Evolutionary conservation across 2,888 invertebrate species (phyloP), one percentile per base, ranked within the genome.

Genomic region (Tetragonisca angustula): DNA sequence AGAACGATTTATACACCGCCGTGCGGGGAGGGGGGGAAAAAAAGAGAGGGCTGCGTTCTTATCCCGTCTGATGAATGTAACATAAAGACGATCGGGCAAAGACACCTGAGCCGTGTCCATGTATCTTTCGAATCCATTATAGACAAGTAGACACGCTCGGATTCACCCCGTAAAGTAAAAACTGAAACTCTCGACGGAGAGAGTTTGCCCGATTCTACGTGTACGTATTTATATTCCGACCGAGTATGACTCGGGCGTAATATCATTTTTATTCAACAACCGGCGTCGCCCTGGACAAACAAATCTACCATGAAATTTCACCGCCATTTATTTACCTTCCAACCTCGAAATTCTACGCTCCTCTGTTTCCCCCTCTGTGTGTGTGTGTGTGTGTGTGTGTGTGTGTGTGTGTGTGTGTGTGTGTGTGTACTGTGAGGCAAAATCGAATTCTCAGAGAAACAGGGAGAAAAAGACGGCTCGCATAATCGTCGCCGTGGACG

Each of bases 51-150:
- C 2, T 17, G n/a, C n/a, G 4, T 36, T n/a, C 36, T 70, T 36
- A n/a, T 56, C 21, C 21, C 2, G 11, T 36, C 61, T 61, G 72
- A 61, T 72, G 49, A 72, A 72, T 72, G 49, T 72, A 32, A 59
- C 49, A 61, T 27, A 61, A 49, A 27, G 21, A 24, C 24, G 49
- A 61, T 72, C 72, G 27, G 24, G 49, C 49, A 49, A 21, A 49
- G 19, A 61, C 72, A 72, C 72, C 72, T 72, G 72, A 72, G 72
- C 72, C 72, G 27, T 32, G 4, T 49, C 13, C 59, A 24, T 27
- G 49, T 43, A 21, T 32, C 21, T 6, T 59, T 24, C 24, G 43
- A 19, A 59, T 59, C 19, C 24, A 56, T 49, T 43, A 72, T 49
- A 71, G 36, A 24, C 52, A 0, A 11, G 17, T 27, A 2, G 17